These are phyloP conservation scores for Eledona agricola DNA, from an alignment of 2,888 invertebrate species.

Conservation along the genomic window DNA sequence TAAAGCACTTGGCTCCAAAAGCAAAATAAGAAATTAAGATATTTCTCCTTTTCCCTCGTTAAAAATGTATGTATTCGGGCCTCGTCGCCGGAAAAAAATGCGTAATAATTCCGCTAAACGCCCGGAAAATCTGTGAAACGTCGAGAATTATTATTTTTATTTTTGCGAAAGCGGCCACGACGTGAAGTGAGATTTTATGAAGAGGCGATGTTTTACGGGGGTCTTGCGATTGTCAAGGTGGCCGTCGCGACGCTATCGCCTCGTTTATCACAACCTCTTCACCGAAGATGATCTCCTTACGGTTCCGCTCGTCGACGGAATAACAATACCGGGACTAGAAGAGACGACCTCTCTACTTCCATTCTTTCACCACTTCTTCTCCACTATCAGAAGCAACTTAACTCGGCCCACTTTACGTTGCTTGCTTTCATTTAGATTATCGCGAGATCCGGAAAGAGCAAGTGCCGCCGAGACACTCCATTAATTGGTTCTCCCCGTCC, in stretches of 20 bases:
- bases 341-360: conserved; percentile 23
- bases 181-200: conserved; percentile 32
- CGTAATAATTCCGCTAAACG: conserved; percentile 16
- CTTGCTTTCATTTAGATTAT: conserved; percentile 35
- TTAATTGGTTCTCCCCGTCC: conserved; percentile 12
- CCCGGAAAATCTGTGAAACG: conserved; percentile 4
- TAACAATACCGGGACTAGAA: conserved; percentile 49
- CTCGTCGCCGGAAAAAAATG: neutral
- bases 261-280: conserved; percentile 56
- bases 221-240: conserved; percentile 34
- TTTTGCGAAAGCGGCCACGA: conserved; percentile 2
- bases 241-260: conserved; percentile 43
- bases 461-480: conserved; percentile 7
- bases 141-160: conserved; percentile 7
- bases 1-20: too few relatives aligned
- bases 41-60: conserved; percentile 27
- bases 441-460: conserved; percentile 23
- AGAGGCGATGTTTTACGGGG: conserved; percentile 13
- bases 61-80: conserved; percentile 32
- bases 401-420: conserved; percentile 23
- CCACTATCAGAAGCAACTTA: conserved; percentile 30
- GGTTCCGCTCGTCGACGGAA: conserved; percentile 50
- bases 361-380: conserved; percentile 29
- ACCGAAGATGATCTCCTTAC: conserved; percentile 50
- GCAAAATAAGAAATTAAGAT: too few relatives aligned